Conservation (phyloP, 2,113 vertebrate species). For the Sorex araneus region DNA sequence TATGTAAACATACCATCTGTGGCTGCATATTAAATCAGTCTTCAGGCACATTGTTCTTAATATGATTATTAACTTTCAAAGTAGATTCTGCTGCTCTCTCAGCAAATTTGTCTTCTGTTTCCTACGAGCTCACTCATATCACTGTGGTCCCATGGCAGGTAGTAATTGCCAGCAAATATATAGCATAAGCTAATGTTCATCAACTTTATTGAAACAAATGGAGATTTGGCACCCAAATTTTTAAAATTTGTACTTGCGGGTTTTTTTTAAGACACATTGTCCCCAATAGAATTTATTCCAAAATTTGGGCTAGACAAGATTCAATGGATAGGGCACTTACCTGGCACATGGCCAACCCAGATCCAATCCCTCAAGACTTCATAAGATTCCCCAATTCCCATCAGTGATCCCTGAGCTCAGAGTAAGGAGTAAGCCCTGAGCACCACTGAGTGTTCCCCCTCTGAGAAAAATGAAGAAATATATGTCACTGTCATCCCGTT, state of each 20-base stretch:
- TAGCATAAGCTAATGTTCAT: not conserved
- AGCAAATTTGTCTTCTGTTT: conserved; percentile 21
- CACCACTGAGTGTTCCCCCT: no score
- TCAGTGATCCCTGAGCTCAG: no score
- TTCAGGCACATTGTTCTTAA: conserved; percentile 62
- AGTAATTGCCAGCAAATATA: conserved; percentile 28
- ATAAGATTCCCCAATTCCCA: no score
- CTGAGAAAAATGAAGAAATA: no score
- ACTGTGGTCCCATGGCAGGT: not conserved
- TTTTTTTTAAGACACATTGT: not conserved
- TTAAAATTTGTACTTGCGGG: not conserved
- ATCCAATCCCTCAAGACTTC: no score
- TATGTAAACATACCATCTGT: conserved; percentile 51
- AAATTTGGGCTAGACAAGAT: not conserved
- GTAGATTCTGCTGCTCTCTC: not conserved
- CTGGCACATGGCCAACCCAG: no score
- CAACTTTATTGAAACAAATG: conserved; percentile 11
- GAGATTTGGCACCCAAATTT: not conserved
- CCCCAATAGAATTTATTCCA: not conserved
- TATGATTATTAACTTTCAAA: conserved; percentile 48
- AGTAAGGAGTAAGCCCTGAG: no score
- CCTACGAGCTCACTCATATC: not conserved
- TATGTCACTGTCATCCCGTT: no score
- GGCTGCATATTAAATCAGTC: conserved; percentile 60
- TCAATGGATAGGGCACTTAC: not conserved